A percentile compares a stretch with the other conserved stretches of the same genome.
phyloP scores from a whole-genome alignment of 1,140 invertebrate species.

The Eriocheir sinensis region DNA sequence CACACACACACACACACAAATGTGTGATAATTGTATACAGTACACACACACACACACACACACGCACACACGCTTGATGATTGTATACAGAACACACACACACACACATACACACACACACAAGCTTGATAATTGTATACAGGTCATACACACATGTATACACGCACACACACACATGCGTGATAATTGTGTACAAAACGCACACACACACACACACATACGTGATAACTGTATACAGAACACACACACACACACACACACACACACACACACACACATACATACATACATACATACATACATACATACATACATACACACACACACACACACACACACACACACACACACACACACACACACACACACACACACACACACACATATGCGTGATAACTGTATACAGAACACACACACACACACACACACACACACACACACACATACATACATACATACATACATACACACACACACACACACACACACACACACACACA shows the following conservation, averaged over 20 bases:
- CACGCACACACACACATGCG: neutral
- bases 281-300: neutral
- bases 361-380: neutral
- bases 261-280: conserved; percentile 33
- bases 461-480: neutral
- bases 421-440: neutral
- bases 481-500: neutral
- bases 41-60: neutral
- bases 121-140: too few species aligned
- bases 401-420: neutral
- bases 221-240: conserved; percentile 19
- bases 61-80: neutral
- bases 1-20: conserved; percentile 27
- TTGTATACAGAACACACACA: neutral
- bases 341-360: neutral
- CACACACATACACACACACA: neutral
- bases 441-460: neutral
- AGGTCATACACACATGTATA: too few species aligned
- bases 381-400: neutral
- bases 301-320: neutral
- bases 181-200: neutral
- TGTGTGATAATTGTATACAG: too few species aligned
- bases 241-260: conserved; percentile 45
- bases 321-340: neutral
- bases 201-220: conserved; percentile 47